Evolutionary conservation across 2,113 vertebrate species (phyloP), one percentile per base, ranked within the genome.

Genomic region (Dicaeum eximium): DNA sequence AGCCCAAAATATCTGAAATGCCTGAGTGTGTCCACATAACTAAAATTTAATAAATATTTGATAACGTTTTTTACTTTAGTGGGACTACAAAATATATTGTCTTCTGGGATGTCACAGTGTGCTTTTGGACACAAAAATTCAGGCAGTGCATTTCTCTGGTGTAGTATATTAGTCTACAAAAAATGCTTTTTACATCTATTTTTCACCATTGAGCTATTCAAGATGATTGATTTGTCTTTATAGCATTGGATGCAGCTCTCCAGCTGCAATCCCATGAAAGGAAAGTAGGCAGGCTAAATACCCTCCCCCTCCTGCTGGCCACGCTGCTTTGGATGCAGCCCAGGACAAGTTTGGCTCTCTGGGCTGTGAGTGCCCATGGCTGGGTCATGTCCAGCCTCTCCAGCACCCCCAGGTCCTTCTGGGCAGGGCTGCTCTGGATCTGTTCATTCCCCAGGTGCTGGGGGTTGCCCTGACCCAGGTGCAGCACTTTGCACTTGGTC

Each of bases 381-480:
- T 74, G 42, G 30, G 13, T 57, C 42, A 17, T 31, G 44, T 42
- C 42, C 70, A 66, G 16, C 7, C 30, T 24, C 13, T 40, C 15
- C n/a, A 48, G 35, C 60, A 48, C 3, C 8, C 40, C 15, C 30
- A 35, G 7, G 4, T 25, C 35, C 31, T 42, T 25, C 31, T 57
- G 3, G 7, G 3, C 42, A 57, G 35, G 20, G 44, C 25, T 50
- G 35, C 61, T 57, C 51, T 24, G 2, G 0, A 17, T 50, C 31
- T 58, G 11, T 17, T n/a, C 44, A 35, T 35, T 5, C 13, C 3
- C 7, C 35, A 75, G 35, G 20, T 0, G 8, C 0, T 66, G 15
- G 0, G 13, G 8, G 2, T 20, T 57, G 3, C 2, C 8, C 13
- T 0, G 1, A 42, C 2, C 5, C 51, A 31, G 51, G 8, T 1